Evolutionary conservation across 2,888 invertebrate genomes (phyloP), one percentile per base, ranked within the genome.

Genomic region (Aelia acuminata): DNA sequence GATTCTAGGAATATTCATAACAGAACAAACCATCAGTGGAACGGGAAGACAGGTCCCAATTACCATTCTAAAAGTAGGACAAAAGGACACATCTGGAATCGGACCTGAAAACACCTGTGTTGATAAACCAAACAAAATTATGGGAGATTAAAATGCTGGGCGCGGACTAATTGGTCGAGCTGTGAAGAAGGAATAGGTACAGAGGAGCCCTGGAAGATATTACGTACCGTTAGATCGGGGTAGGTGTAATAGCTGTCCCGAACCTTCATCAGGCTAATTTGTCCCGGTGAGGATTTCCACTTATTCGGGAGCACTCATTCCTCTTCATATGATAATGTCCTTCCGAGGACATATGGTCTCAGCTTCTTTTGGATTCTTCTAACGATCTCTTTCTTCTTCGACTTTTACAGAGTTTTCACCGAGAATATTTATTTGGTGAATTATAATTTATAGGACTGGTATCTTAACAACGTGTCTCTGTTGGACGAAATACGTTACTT

Each of bases 81-180:
- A 80, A 43, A 43, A 80, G 75, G 75, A 22, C 75, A 43, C 35
- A 80, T 70, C 70, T 18, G 39, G 43, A 43, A 22, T 43, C 20
- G 22, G 39, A 75, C 75, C 35, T 80, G 22, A 43, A 20, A 75
- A 75, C 39, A 43, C 3, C 75, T 43, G 75, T 22, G 75, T 35
- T 43, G 75, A 80, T 20, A 43, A 80, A 80, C 15, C 75, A 22
- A 80, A 80, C 75, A 80, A 80, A 35, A 80, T 80, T 80, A 80
- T 80, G 18, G 20, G 31, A 35, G 43, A 80, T 80, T 80, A 43
- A 80, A 80, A 80, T 80, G 75, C 75, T 15, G 75, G 39, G 8
- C 43, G 11, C 15, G 75, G 75, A 80, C 75, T 80, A 80, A 80
- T 80, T 80, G 39, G 39, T 43, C 5, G 20, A 43, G 22, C 75